Conservation (phyloP, 2,888 invertebrate species). For the Flexamia atlantica region DNA sequence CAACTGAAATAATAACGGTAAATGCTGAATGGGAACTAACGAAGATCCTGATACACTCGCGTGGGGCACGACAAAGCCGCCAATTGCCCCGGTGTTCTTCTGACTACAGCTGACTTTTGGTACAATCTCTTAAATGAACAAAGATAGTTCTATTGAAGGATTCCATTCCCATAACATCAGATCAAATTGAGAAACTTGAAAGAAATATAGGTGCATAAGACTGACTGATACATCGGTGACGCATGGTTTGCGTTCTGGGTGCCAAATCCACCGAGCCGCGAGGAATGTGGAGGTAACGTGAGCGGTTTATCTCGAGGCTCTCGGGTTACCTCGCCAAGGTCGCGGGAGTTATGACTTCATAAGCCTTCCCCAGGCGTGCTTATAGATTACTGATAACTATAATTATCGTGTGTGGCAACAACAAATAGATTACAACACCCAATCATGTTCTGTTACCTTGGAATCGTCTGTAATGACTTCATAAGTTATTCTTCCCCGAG, state of each 20-base stretch:
- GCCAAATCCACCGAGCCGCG: slow-evolving; percentile 4
- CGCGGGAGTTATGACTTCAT: slow-evolving; percentile 41
- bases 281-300: slow-evolving; percentile 39
- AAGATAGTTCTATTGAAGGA: too few species aligned
- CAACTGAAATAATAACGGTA: too few species aligned
- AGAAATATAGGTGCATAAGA: too few species aligned
- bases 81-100: too few species aligned
- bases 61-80: too few species aligned
- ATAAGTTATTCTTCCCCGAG: background rate
- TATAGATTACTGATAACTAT: slow-evolving; percentile 40
- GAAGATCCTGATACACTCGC: too few species aligned
- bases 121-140: too few species aligned
- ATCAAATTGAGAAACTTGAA: too few species aligned
- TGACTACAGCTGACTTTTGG: too few species aligned
- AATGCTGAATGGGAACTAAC: too few species aligned
- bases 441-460: slow-evolving; percentile 19
- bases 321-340: background rate
- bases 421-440: slow-evolving; percentile 33
- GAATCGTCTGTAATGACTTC: background rate
- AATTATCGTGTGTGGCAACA: slow-evolving; percentile 19
- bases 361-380: slow-evolving; percentile 16
- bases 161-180: too few species aligned
- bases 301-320: background rate
- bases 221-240: background rate
- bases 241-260: background rate